These are phyloP conservation scores for Gila robusta DNA, from an alignment of 2,797 vertebrate genomes.

Conservation along the genomic window DNA sequence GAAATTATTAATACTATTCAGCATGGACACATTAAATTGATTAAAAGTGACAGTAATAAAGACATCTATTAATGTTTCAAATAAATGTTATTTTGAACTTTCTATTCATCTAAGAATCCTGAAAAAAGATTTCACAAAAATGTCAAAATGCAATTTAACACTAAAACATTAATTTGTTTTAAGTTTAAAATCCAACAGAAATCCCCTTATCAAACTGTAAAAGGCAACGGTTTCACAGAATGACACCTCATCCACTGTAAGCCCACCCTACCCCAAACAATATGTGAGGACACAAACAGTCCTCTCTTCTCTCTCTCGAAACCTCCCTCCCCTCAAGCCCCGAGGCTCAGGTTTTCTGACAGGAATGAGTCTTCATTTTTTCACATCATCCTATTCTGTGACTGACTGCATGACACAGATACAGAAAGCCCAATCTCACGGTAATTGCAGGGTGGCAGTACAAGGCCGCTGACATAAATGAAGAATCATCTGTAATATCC, in stretches of 20 bases:
- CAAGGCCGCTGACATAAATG: conserved; percentile 28
- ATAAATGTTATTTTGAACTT: too few relatives aligned
- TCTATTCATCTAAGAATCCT: background rate
- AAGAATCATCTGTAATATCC: conserved; percentile 38
- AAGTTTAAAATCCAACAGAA: background rate
- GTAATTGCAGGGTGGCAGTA: conserved; percentile 8
- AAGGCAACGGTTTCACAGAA: background rate
- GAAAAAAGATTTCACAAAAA: too few relatives aligned
- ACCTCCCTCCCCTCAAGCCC: conserved; percentile 37
- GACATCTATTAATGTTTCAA: background rate
- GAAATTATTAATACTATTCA: background rate
- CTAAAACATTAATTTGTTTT: background rate
- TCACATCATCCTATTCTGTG: conserved; percentile 48
- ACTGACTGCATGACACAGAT: conserved; percentile 2
- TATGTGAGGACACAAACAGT: conserved; percentile 40
- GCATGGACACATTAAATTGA: background rate
- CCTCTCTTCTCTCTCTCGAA: conserved; percentile 25
- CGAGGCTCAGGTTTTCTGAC: conserved; percentile 53
- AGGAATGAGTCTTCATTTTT: conserved; percentile 60
- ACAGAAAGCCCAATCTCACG: conserved; percentile 8
- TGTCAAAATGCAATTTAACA: too few relatives aligned
- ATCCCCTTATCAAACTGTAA: background rate
- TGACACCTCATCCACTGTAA: background rate
- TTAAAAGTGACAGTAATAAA: background rate
- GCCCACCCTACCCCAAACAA: background rate